Percentiles rank a stretch among this genome's conserved stretches.
Evolutionary conservation across 2,797 vertebrate genomes (phyloP).

Genomic region (Ciconia nigra): DNA sequence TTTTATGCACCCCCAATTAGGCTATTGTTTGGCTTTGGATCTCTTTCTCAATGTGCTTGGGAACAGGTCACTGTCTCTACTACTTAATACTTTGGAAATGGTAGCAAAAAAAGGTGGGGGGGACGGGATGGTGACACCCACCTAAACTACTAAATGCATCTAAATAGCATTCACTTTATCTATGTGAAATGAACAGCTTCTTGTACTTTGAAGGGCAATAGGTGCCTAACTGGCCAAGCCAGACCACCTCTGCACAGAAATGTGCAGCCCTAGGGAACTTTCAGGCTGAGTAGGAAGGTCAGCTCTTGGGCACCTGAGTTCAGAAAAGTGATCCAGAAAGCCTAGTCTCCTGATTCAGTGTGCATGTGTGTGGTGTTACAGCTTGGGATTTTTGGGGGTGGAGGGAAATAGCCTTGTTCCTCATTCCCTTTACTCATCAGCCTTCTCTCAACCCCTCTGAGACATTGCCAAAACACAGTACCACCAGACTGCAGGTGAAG

Average conservation of each 20-base stretch:
- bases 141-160: not conserved
- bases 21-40: not conserved
- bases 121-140: not conserved
- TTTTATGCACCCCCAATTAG: fast-evolving
- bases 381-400: not conserved
- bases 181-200: not conserved
- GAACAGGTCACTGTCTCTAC: not conserved
- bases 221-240: not conserved
- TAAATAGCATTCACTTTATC: not conserved
- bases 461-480: not conserved
- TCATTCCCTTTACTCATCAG: not conserved
- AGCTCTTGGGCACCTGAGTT: not conserved
- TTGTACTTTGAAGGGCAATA: not conserved
- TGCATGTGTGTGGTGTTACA: not conserved
- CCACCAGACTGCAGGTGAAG: not conserved
- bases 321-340: not conserved
- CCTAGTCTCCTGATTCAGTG: not conserved
- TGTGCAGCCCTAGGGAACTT: not conserved
- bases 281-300: not conserved
- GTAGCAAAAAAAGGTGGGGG: not conserved
- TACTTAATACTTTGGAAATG: not conserved
- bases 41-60: not conserved
- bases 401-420: not conserved
- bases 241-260: not conserved
- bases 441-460: not conserved